These are phyloP conservation scores for Escarpia spicata DNA, from an alignment of 2,888 invertebrate species.

Conservation along the genomic window DNA sequence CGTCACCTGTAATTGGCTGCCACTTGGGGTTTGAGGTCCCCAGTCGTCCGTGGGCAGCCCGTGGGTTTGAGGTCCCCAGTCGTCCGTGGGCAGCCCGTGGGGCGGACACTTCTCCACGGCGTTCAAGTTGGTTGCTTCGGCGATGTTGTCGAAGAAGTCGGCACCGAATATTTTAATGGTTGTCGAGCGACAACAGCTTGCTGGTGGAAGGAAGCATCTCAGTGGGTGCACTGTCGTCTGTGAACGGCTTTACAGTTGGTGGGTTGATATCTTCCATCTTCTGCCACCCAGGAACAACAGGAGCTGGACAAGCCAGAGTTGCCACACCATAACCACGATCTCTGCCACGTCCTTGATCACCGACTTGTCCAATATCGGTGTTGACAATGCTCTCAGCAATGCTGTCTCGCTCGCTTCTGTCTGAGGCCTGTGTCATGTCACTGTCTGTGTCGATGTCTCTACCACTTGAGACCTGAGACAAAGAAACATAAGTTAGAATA, in stretches of 20 bases:
- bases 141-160: neutral
- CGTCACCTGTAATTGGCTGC: neutral
- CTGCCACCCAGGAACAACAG: neutral
- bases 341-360: neutral
- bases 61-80: neutral
- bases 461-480: neutral
- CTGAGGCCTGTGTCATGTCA: neutral
- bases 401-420: neutral
- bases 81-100: neutral
- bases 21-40: neutral
- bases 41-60: neutral
- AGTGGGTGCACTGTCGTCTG: neutral
- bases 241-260: neutral
- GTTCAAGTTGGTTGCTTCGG: neutral
- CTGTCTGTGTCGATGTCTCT: neutral
- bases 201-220: neutral
- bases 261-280: neutral
- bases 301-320: neutral
- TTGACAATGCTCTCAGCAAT: neutral
- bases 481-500: neutral
- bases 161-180: neutral
- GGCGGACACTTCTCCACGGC: neutral
- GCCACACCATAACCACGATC: neutral
- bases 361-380: neutral
- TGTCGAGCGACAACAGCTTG: neutral